Percentiles rank a stretch among this genome's conserved stretches.
Conservation (phyloP, 2,888 invertebrate genomes). For the Yponomeuta plumbellus region DNA sequence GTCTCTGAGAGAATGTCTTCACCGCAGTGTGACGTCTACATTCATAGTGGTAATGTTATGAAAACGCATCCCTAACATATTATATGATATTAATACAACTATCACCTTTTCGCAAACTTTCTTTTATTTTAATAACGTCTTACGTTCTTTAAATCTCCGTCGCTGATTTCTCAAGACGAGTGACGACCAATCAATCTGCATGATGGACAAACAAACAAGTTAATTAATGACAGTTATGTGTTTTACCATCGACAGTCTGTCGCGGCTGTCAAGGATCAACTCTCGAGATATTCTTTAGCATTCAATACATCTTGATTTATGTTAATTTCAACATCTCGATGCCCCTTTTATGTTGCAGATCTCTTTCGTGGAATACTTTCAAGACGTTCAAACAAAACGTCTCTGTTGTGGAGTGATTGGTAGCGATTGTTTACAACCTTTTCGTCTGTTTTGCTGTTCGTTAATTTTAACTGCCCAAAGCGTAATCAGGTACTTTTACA, state of each 20-base stretch:
- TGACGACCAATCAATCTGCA: slow-evolving; percentile 9
- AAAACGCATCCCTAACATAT: no score
- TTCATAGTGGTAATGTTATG: no score
- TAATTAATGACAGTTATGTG: slow-evolving; percentile 7
- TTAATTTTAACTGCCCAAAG: no score
- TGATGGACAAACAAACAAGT: slow-evolving; percentile 6
- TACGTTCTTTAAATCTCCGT: not conserved
- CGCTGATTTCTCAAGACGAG: not conserved
- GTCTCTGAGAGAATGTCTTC: no score
- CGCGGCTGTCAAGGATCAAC: not conserved
- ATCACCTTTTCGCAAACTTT: no score
- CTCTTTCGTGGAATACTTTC: not conserved
- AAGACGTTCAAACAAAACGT: not conserved
- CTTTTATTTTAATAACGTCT: no score
- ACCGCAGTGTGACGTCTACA: no score
- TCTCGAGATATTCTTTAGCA: not conserved
- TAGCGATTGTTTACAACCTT: no score
- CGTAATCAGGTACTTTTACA: no score
- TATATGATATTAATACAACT: no score
- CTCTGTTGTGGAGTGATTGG: no score
- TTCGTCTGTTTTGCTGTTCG: no score
- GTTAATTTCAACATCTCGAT: not conserved
- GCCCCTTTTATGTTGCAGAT: not conserved
- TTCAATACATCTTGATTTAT: slow-evolving; percentile 2
- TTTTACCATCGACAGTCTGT: not conserved